Conservation (phyloP, 2,797 vertebrate genomes). For the Kryptopterus vitreolus region DNA sequence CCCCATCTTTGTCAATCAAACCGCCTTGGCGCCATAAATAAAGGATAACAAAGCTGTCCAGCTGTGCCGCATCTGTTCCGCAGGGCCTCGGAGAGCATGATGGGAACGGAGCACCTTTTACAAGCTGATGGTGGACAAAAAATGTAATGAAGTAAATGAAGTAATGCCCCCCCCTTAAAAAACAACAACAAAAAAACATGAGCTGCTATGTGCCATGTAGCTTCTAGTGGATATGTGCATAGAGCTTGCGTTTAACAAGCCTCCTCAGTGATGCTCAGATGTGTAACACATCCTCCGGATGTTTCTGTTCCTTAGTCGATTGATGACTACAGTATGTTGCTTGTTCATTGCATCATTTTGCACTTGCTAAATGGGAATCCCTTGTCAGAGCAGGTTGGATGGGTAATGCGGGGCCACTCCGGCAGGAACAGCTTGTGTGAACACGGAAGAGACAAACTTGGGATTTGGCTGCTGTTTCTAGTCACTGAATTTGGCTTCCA, state of each 20-base stretch:
- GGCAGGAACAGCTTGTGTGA: constrained; percentile 34
- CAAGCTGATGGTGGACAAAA: constrained; percentile 6
- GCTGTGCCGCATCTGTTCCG: constrained; percentile 48
- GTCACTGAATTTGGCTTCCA: constrained; percentile 70
- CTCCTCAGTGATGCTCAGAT: neutral
- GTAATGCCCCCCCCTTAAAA: too few relatives aligned
- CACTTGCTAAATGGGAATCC: constrained; percentile 23
- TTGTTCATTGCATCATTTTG: constrained; percentile 41
- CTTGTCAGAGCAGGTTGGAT: constrained; percentile 9
- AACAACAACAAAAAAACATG: neutral
- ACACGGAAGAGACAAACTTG: constrained; percentile 40
- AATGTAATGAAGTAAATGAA: neutral
- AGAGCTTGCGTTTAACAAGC: neutral
- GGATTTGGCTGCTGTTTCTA: constrained; percentile 66
- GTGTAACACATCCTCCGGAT: neutral
- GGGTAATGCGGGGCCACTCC: constrained; percentile 18
- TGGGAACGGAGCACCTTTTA: constrained; percentile 34
- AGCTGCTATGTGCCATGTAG: neutral
- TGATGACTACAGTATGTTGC: constrained; percentile 41
- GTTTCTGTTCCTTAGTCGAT: constrained; percentile 11
- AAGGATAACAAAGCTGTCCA: constrained; percentile 61
- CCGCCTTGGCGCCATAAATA: constrained; percentile 66
- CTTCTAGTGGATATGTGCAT: constrained; percentile 1
- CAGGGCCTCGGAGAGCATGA: constrained; percentile 44
- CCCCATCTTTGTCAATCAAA: constrained; percentile 66